Conservation (phyloP, 2,797 vertebrate genomes). For the Myripristis murdjan region DNA sequence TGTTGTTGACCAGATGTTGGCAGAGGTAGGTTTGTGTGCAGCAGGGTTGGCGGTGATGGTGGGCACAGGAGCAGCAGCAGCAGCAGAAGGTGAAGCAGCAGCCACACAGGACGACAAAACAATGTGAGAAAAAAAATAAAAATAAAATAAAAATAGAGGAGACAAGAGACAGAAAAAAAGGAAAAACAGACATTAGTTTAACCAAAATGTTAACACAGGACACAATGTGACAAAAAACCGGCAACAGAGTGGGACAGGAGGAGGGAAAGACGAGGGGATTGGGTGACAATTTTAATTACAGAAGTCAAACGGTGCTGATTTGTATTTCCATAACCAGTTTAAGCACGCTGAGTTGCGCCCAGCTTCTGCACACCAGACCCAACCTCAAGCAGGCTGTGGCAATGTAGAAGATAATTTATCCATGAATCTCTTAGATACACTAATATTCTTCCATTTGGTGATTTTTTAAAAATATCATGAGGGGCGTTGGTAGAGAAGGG, state of each 20-base stretch:
- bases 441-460: no score
- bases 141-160: slow-evolving; percentile 60
- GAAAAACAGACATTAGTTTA: slow-evolving; percentile 74
- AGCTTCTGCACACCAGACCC: no score
- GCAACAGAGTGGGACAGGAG: slow-evolving; percentile 23
- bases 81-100: slow-evolving; percentile 51
- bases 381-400: no score
- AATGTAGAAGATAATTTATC: no score
- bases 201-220: slow-evolving; percentile 62
- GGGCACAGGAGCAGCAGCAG: slow-evolving; percentile 25
- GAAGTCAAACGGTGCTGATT: not conserved
- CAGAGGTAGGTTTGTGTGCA: slow-evolving; percentile 65
- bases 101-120: slow-evolving; percentile 60
- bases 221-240: slow-evolving; percentile 53
- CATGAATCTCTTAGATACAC: no score
- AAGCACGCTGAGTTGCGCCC: not conserved
- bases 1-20: slow-evolving; percentile 74
- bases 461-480: no score
- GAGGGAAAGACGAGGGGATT: not conserved
- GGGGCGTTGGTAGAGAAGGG: no score
- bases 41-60: slow-evolving; percentile 54
- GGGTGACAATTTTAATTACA: slow-evolving; percentile 2
- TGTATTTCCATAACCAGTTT: no score
- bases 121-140: slow-evolving; percentile 3
- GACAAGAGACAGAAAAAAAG: slow-evolving; percentile 77